Evolutionary conservation across 2,888 invertebrate species (phyloP).

Genomic region (Yponomeuta malinellus): DNA sequence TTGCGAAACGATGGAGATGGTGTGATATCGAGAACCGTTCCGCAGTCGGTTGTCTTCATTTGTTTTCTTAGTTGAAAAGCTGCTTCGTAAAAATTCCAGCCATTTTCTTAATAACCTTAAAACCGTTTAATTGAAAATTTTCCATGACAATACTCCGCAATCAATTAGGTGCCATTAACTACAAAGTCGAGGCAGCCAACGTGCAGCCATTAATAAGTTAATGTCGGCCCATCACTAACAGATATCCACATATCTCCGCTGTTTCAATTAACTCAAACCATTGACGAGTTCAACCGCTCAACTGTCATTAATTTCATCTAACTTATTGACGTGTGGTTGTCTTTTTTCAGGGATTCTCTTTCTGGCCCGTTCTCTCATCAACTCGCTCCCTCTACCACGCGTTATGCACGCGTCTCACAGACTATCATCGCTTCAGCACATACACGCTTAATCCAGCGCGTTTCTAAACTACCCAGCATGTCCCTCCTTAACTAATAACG

Average conservation of each 20-base stretch:
- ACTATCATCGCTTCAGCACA: background rate
- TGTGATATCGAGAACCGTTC: slow-evolving; percentile 16
- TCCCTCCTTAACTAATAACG: too few relatives aligned
- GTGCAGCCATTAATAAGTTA: slow-evolving; percentile 22
- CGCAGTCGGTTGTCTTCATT: slow-evolving; percentile 5
- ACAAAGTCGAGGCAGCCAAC: slow-evolving; percentile 24
- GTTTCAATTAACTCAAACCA: slow-evolving; percentile 36
- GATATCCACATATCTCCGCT: slow-evolving; percentile 24
- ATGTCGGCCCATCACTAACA: slow-evolving; percentile 22
- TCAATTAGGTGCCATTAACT: slow-evolving; percentile 28
- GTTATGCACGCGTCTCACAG: slow-evolving; percentile 34
- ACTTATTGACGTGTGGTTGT: slow-evolving; percentile 24
- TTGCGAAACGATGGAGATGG: slow-evolving; percentile 21
- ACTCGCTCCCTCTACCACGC: slow-evolving; percentile 25
- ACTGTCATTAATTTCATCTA: slow-evolving; percentile 33
- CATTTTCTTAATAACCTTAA: background rate
- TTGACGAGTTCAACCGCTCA: slow-evolving; percentile 25
- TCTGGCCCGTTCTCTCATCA: slow-evolving; percentile 41
- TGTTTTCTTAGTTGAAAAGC: slow-evolving; percentile 6
- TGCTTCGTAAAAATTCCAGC: background rate
- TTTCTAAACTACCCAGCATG: background rate
- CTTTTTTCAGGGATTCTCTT: slow-evolving; percentile 36
- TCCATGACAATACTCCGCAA: slow-evolving; percentile 22
- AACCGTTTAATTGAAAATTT: slow-evolving; percentile 24
- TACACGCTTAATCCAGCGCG: background rate